phyloP scores from a whole-genome alignment of 2,797 vertebrate genomes.

The Falco columbarius region DNA sequence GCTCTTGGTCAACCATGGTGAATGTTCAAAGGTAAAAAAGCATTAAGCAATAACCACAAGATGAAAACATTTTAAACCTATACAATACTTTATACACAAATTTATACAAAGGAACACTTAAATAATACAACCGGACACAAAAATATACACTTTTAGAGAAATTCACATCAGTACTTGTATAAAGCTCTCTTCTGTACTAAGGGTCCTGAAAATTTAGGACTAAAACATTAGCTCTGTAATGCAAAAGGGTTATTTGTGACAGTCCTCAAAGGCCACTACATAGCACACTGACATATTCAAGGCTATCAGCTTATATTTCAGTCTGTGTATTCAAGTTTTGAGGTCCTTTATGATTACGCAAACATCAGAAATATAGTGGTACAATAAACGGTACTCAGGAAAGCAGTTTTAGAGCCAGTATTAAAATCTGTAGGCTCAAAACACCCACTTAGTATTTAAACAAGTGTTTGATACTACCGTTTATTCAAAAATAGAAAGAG shows the following conservation, averaged over 20 bases:
- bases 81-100: slow-evolving; percentile 84
- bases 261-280: slow-evolving; percentile 83
- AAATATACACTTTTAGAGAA: slow-evolving; percentile 87
- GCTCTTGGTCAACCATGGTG: slow-evolving; percentile 79
- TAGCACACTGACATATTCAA: slow-evolving; percentile 75
- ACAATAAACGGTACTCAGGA: slow-evolving; percentile 65
- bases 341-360: slow-evolving; percentile 75
- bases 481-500: slow-evolving; percentile 69
- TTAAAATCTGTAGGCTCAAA: slow-evolving; percentile 57
- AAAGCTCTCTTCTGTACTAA: slow-evolving; percentile 82
- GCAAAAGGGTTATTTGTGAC: slow-evolving; percentile 75
- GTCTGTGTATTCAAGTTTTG: slow-evolving; percentile 81
- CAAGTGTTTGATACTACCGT: slow-evolving; percentile 29
- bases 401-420: slow-evolving; percentile 55
- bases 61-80: slow-evolving; percentile 84
- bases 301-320: slow-evolving; percentile 74
- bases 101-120: slow-evolving; percentile 88
- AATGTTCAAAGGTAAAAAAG: slow-evolving; percentile 83
- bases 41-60: slow-evolving; percentile 83
- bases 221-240: slow-evolving; percentile 79
- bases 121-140: slow-evolving; percentile 87
- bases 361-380: slow-evolving; percentile 77
- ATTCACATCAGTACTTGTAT: slow-evolving; percentile 85
- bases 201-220: slow-evolving; percentile 81
- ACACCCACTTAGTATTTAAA: slow-evolving; percentile 34